Base-by-base conservation (phyloP, 1,140 invertebrate genomes). In the Neodiprion lecontei region DNA sequence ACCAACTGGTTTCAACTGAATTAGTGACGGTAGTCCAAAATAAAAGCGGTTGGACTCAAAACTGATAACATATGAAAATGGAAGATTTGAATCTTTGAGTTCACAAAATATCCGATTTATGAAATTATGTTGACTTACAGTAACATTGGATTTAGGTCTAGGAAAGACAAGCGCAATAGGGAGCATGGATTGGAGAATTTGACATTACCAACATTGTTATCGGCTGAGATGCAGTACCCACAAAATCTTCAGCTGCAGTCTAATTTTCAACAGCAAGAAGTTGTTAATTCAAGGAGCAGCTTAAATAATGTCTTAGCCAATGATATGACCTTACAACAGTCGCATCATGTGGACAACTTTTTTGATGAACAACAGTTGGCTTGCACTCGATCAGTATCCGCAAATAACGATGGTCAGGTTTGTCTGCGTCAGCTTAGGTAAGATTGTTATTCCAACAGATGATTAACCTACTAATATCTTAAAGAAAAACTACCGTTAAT, bases 121-220 rank as follows among this genome's bases (percentile, higher is more conserved):
- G 28, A 40, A 40, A 40, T 40, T 40, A 5, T 40, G 5, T 40
- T 40, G 28, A 40, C 28, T 40, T 40, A 5, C 28, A 40, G 5
- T 40, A 40, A 40, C 53, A 17, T 61, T 61, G 53, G n/a, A 61
- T 61, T 5, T 11, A 61, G 53, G 53, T 67, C 4, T 71, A 87
- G 86, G 50, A 84, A 83, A 68, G 84, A 86, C 65, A 87, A 87
- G 61, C 79, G 84, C 12, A 86, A 87, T 80, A 80, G 85, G 0
- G 83, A 86, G 28, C 80, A 85, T 49, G 80, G 77, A 70, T 9
- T 72, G 7, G 85, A 87, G 8, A 85, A 84, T 74, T 73, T 83
- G 68, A 77, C 83, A 67, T 67, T 81, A 49, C 77, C 79, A 48
- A 72, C 81, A 7, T 72, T 81, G 12, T 74, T 50, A 11, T 68